phyloP scores from a whole-genome alignment of 2,888 invertebrate genomes.

The Hedychridium roseum region DNA sequence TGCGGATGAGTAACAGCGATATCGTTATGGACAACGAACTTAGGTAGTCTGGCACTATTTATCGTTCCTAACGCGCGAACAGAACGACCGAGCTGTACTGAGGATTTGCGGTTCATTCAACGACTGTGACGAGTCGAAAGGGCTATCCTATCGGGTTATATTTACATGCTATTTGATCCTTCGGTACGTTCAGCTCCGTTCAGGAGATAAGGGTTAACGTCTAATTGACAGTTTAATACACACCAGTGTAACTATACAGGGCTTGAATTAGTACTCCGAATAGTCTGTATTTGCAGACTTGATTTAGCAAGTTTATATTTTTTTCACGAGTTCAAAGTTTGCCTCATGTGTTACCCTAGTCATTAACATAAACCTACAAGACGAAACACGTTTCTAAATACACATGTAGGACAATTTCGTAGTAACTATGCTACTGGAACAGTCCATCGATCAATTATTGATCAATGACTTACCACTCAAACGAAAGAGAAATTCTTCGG shows the following conservation, averaged over 20 bases:
- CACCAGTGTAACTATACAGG: too few relatives aligned
- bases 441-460: constrained; percentile 14
- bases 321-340: background rate
- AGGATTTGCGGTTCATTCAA: constrained; percentile 5
- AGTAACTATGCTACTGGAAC: background rate
- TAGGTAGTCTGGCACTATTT: background rate
- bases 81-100: constrained; percentile 1
- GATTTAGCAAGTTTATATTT: background rate
- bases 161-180: constrained; percentile 3
- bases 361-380: background rate
- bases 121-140: background rate
- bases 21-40: background rate
- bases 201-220: too few relatives aligned
- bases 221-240: too few relatives aligned
- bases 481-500: constrained; percentile 41
- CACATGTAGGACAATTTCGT: background rate
- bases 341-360: background rate
- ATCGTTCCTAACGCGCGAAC: background rate
- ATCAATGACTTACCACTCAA: constrained; percentile 48
- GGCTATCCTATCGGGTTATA: constrained; percentile 3
- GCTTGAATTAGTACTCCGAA: background rate
- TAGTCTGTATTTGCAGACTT: background rate
- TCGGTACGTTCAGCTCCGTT: too few relatives aligned
- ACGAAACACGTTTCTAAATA: background rate
- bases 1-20: background rate